These are phyloP conservation scores for Limnodromus scolopaceus DNA, from an alignment of 2,797 vertebrate species.

Conservation along the genomic window DNA sequence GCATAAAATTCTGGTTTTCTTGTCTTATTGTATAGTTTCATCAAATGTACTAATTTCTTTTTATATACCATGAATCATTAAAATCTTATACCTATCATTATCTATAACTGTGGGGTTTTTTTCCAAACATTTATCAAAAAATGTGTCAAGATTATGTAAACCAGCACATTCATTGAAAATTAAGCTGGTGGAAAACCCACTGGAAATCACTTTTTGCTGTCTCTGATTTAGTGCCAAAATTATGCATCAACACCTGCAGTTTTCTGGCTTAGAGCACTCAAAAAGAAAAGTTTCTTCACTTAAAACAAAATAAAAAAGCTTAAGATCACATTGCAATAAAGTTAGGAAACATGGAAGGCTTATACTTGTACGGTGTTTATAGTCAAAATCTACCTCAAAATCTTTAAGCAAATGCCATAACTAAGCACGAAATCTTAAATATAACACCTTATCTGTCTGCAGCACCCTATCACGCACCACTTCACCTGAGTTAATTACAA, in stretches of 20 bases:
- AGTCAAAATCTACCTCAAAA: not conserved
- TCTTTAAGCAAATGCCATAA: not conserved
- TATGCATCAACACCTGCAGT: not conserved
- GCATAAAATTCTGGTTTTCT: not conserved
- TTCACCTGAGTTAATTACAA: not conserved
- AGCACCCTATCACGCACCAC: not conserved
- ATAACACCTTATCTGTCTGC: not conserved
- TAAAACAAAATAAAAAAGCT: not conserved
- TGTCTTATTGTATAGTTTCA: not conserved
- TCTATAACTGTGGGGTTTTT: not conserved
- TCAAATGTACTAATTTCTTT: not conserved
- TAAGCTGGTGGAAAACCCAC: not conserved
- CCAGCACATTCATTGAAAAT: not conserved
- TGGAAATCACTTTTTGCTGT: not conserved
- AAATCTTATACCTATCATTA: not conserved
- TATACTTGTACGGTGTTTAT: not conserved
- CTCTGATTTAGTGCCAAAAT: not conserved
- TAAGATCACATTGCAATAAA: not conserved
- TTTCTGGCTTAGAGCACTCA: not conserved
- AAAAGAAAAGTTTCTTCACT: not conserved
- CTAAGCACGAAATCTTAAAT: not conserved
- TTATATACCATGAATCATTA: not conserved
- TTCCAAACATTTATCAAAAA: not conserved
- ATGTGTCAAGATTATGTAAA: not conserved
- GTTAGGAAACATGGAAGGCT: not conserved